Evolutionary conservation across 92 coral and sea anemone genomes (phyloP).

Genomic region (Actinostola sp.): DNA sequence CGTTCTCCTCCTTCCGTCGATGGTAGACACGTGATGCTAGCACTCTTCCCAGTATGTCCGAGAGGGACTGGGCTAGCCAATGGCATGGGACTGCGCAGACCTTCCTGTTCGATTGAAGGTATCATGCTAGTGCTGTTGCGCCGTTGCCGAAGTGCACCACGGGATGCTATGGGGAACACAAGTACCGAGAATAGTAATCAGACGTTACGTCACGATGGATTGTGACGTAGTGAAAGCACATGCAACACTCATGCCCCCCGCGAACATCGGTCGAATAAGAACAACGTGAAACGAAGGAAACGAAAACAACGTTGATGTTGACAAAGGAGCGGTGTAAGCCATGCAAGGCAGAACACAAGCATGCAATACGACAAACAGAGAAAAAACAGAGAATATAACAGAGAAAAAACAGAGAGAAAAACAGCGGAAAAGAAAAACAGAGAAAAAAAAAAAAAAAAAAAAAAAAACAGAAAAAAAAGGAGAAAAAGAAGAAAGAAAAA

Average conservation of each 20-base stretch:
- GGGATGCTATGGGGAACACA: slow-evolving; percentile 48
- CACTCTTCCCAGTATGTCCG: slow-evolving; percentile 68
- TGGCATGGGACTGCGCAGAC: slow-evolving; percentile 70
- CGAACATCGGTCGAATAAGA: not conserved
- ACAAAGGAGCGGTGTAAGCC: slow-evolving; percentile 1
- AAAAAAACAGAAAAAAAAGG: too few species aligned
- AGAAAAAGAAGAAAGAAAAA: too few species aligned
- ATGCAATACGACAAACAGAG: slow-evolving; percentile 1
- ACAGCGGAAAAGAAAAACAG: too few species aligned
- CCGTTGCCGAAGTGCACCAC: slow-evolving; percentile 66
- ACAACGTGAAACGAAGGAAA: not conserved
- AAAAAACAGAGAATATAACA: too few species aligned
- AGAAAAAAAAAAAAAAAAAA: too few species aligned
- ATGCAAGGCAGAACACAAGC: not conserved
- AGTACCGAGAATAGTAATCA: slow-evolving; percentile 24
- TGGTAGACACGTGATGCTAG: slow-evolving; percentile 82
- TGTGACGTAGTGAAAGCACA: slow-evolving; percentile 1
- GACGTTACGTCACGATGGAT: not conserved
- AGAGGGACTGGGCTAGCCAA: slow-evolving; percentile 83
- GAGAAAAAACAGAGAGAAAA: too few species aligned
- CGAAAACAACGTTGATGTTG: too few species aligned
- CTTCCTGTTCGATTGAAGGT: slow-evolving; percentile 58
- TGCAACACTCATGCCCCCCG: not conserved
- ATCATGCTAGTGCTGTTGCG: slow-evolving; percentile 90
- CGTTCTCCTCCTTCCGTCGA: slow-evolving; percentile 64